Conservation (phyloP, 2,113 vertebrate species). For the Donacobius atricapilla region DNA sequence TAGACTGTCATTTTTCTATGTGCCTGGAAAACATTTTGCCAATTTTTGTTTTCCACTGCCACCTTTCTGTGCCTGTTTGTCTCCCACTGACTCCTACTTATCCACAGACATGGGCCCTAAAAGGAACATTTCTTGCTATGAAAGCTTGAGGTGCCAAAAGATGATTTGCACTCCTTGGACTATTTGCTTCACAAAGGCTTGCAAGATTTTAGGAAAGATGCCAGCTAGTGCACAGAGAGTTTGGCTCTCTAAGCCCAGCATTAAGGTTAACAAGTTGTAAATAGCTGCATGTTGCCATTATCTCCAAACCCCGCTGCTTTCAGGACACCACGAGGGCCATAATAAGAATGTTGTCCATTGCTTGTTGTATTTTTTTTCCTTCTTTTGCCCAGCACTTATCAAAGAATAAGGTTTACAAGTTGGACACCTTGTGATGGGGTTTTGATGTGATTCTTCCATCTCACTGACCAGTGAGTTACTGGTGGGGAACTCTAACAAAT, state of each 20-base stretch:
- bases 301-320: slow-evolving; percentile 41
- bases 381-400: background rate
- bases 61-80: background rate
- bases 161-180: background rate
- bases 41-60: background rate
- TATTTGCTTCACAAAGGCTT: background rate
- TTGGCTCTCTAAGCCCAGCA: slow-evolving; percentile 25
- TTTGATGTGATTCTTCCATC: background rate
- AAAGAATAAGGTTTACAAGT: background rate
- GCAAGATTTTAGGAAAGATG: slow-evolving; percentile 23
- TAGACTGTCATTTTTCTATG: background rate
- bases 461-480: background rate
- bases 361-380: background rate
- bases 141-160: background rate
- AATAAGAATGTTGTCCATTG: slow-evolving; percentile 3
- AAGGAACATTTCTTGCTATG: background rate
- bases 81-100: background rate
- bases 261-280: slow-evolving; percentile 64
- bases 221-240: slow-evolving; percentile 22
- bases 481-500: background rate
- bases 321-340: background rate
- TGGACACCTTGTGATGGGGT: background rate
- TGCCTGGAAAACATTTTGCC: background rate
- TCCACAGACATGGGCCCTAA: background rate
- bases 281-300: slow-evolving; percentile 56